Evolutionary conservation across 2,797 vertebrate species (phyloP).

Genomic region (Ispidina lecontei): DNA sequence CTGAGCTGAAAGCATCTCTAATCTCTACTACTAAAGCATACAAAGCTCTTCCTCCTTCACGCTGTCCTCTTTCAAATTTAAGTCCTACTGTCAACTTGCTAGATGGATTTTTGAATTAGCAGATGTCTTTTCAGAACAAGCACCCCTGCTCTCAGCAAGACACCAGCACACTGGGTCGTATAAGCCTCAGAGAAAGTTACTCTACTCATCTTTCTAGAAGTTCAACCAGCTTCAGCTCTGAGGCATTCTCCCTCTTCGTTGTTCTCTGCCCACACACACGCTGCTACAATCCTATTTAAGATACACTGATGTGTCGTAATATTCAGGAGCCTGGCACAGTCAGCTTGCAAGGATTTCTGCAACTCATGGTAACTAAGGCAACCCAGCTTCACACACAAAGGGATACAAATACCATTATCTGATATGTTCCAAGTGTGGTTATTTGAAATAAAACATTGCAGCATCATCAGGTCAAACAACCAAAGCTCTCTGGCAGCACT

Average conservation of each 20-base stretch:
- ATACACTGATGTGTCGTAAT: conserved; percentile 17
- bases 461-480: background rate
- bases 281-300: conserved; percentile 36
- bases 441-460: background rate
- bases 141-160: conserved; percentile 12
- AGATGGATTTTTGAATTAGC: background rate
- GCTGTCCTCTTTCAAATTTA: background rate
- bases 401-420: conserved; percentile 1
- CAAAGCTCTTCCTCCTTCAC: background rate
- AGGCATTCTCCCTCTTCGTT: conserved; percentile 39
- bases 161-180: background rate
- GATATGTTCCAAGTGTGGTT: background rate
- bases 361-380: conserved; percentile 50
- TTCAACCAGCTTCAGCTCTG: conserved; percentile 14
- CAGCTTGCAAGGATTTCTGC: background rate
- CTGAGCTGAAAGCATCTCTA: background rate
- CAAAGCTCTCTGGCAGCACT: background rate
- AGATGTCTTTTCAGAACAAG: background rate
- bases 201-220: conserved; percentile 13
- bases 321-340: background rate
- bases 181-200: conserved; percentile 19
- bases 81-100: background rate
- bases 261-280: conserved; percentile 20
- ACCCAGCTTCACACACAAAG: conserved; percentile 29
- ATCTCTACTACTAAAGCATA: background rate